Conservation (phyloP, 2,888 invertebrate genomes). For the Oeneis ivallda region DNA sequence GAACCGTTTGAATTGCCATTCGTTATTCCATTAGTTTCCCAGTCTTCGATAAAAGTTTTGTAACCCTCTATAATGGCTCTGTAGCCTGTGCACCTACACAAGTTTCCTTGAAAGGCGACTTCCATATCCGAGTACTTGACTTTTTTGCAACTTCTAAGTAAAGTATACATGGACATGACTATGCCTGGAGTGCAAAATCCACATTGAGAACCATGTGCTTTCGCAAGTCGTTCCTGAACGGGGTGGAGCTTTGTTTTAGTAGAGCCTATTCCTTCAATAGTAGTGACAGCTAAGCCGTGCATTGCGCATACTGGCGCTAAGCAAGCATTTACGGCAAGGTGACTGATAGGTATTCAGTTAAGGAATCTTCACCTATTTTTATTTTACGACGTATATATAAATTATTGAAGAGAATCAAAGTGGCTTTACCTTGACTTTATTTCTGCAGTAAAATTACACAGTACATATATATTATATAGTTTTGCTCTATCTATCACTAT, state of each 20-base stretch:
- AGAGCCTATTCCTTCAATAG: conserved; percentile 93
- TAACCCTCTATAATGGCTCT: conserved; percentile 92
- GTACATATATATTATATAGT: too few relatives aligned
- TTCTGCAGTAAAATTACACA: too few relatives aligned
- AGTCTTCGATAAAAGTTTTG: conserved; percentile 87
- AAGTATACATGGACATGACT: conserved; percentile 94
- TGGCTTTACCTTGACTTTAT: too few relatives aligned
- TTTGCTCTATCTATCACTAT: too few relatives aligned
- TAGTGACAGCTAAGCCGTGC: conserved; percentile 91
- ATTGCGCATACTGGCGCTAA: conserved; percentile 89
- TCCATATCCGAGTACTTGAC: conserved; percentile 84
- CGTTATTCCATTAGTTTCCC: conserved; percentile 79
- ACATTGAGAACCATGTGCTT: conserved; percentile 93
- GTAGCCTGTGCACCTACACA: conserved; percentile 94
- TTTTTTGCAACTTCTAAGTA: conserved; percentile 82
- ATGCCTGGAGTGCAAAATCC: conserved; percentile 95
- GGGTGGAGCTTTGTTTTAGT: conserved; percentile 87
- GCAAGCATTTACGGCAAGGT: conserved; percentile 90
- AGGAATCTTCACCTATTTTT: conserved; percentile 4
- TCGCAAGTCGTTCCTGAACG: conserved; percentile 90
- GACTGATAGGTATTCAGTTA: conserved; percentile 74
- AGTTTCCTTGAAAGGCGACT: conserved; percentile 87
- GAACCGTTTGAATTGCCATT: conserved; percentile 46
- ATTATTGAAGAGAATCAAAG: background rate
- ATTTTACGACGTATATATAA: background rate